Evolutionary conservation across 1,140 invertebrate species (phyloP), one percentile per base, ranked within the genome.

Genomic region (Theocolax elegans): DNA sequence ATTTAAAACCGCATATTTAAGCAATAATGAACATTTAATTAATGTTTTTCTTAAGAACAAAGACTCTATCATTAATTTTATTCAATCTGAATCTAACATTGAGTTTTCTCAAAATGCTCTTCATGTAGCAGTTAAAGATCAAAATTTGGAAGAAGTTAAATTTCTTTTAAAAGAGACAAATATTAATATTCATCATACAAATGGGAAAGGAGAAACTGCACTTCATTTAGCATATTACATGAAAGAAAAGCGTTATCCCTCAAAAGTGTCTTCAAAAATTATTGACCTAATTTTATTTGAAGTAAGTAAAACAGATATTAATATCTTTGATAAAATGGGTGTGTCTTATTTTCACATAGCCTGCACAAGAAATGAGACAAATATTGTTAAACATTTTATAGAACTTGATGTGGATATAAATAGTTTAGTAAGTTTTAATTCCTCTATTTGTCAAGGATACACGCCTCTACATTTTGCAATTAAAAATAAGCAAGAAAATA

Each of bases 401-500:
- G 2, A 42, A n/a, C 15, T 1, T 23, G n/a, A 23, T 31, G 44
- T 59, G 13, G 23, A 54, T 56, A 13, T 66, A 31, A 67, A 58
- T 13, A 25, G 21, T 21, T 4, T 21, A 29, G 19, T 42, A n/a
- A 15, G 48, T 48, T 58, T 58, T 31, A n/a, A 59, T 40, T 58
- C 54, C 4, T 7, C 31, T 23, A 23, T 10, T 38, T 48, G 3
- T 27, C 10, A 53, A 19, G 65, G 65, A 23, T 67, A 59, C 27
- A 65, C 63, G 1, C 54, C 53, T 13, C 29, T 67, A 35, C 65
- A 67, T 59, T 67, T 58, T 35, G 65, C 65, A 46, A 49, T 59
- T 23, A 29, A 66, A 35, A 46, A 49, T n/a, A 38, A 19, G n/a
- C 27, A 29, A 17, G 10, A 25, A 46, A 35, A 58, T n/a, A 17